Evolutionary conservation across 2,113 vertebrate species (phyloP).

Genomic region (Phrynosoma blainvillii): DNA sequence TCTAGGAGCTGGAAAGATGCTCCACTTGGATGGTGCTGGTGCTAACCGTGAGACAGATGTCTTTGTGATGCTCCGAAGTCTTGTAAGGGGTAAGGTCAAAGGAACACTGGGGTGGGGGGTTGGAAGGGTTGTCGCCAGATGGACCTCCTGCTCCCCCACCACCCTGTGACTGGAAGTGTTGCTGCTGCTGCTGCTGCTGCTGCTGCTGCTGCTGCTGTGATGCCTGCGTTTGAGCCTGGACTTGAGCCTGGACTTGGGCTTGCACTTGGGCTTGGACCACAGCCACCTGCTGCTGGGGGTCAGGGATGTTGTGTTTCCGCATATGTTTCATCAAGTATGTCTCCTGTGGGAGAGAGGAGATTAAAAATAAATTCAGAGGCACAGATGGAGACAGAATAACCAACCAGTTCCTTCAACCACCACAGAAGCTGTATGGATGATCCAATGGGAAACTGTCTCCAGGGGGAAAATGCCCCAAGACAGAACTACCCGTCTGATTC

Average conservation of each 20-base stretch:
- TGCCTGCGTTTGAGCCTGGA: slow-evolving; percentile 21
- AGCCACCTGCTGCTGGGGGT: slow-evolving; percentile 78
- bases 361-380: rapidly evolving
- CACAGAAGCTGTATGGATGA: background rate
- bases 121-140: slow-evolving; percentile 81
- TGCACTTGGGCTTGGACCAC: slow-evolving; percentile 76
- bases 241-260: background rate
- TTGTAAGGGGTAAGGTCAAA: slow-evolving; percentile 98
- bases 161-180: slow-evolving; percentile 83
- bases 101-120: slow-evolving; percentile 86
- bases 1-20: slow-evolving; percentile 85
- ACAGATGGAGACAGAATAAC: rapidly evolving
- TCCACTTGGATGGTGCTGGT: slow-evolving; percentile 89
- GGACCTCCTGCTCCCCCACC: slow-evolving; percentile 78
- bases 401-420: background rate
- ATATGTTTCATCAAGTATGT: slow-evolving; percentile 99
- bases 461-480: background rate
- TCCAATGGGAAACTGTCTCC: background rate
- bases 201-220: slow-evolving; percentile 75
- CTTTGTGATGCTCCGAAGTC: slow-evolving; percentile 92
- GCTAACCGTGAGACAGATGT: slow-evolving; percentile 97
- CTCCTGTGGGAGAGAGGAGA: slow-evolving; percentile 80
- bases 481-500: background rate
- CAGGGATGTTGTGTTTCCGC: slow-evolving; percentile 95
- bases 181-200: slow-evolving; percentile 75